Evolutionary conservation across 2,113 vertebrate species (phyloP).

Genomic region (Macroglossus sobrinus): DNA sequence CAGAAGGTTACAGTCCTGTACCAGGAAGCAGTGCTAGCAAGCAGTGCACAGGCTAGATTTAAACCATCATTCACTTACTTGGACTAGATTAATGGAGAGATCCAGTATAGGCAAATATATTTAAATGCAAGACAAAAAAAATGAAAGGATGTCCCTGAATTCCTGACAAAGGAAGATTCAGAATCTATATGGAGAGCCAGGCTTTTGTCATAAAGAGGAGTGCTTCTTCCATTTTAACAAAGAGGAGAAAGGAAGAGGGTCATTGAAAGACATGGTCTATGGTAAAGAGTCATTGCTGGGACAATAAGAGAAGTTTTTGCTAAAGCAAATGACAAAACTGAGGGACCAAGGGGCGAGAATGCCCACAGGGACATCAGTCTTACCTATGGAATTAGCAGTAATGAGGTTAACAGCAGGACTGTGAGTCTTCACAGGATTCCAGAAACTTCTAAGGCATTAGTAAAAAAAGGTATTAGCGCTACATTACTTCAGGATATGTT

Average conservation of each 20-base stretch:
- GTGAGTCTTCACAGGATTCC: neutral
- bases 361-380: neutral
- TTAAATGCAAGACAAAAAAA: neutral
- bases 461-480: neutral
- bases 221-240: neutral
- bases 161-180: neutral
- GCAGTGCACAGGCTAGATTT: neutral
- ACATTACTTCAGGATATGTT: neutral
- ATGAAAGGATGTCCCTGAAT: neutral
- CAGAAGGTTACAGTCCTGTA: neutral
- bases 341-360: neutral
- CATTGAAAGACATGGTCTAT: neutral
- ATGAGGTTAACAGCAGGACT: fast-evolving
- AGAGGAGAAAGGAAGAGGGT: neutral
- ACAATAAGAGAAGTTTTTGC: neutral
- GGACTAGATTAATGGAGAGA: neutral
- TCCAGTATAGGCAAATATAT: neutral
- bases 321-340: neutral
- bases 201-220: neutral
- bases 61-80: neutral
- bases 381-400: neutral
- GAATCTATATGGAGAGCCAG: neutral
- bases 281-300: neutral
- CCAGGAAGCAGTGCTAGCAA: neutral
- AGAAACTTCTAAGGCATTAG: neutral